Base-by-base conservation (phyloP, 2,797 vertebrate species). In the Phalloptychus januarius region DNA sequence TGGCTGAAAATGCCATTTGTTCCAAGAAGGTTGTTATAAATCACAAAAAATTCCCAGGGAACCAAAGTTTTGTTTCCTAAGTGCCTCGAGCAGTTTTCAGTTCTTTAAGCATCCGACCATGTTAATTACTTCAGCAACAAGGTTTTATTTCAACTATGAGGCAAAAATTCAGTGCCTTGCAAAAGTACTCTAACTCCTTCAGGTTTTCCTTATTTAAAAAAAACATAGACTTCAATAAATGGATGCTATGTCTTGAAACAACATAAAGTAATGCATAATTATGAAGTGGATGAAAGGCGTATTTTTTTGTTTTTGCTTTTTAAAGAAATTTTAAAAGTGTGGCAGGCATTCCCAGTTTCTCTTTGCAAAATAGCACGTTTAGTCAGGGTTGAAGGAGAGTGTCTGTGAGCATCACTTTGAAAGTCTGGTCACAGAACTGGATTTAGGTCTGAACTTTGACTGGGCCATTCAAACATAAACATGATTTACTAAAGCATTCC, bases 1-100 rank as follows among this genome's bases (percentile, higher is more conserved):
- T 77, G 78, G 58, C 52, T 82, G 74, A 67, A 83, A 81, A 85
- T 79, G 38, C 77, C 42, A 81, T 85, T 70, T 73, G 1, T 86
- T 88, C 83, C 83, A 76, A 54, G 31, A 70, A 82, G 81, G 79
- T 87, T 87, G 87, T 85, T 88, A 85, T 85, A 84, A 90, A 89
- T 92, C 75, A 80, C 80, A 56, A 15, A 56, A 61, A 45, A 79
- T 20, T 72, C 71, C 80, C 67, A 44, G 58, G 71, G 86, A 84
- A 86, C 77, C 72, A 52, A 74, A 77, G 81, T 81, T 82, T 81
- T 79, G 71, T 36, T 6, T 58, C 63, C 72, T 65, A 33, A 78
- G 56, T 6, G 70, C 85, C 72, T 84, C 18, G 5, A 76, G 79
- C 72, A 28, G 63, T 77, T 83, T 85, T 46, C 71, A 54, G 11